Evolutionary conservation across 2,888 invertebrate species (phyloP), one percentile per base, ranked within the genome.

Genomic region (Amphipoea lucens): DNA sequence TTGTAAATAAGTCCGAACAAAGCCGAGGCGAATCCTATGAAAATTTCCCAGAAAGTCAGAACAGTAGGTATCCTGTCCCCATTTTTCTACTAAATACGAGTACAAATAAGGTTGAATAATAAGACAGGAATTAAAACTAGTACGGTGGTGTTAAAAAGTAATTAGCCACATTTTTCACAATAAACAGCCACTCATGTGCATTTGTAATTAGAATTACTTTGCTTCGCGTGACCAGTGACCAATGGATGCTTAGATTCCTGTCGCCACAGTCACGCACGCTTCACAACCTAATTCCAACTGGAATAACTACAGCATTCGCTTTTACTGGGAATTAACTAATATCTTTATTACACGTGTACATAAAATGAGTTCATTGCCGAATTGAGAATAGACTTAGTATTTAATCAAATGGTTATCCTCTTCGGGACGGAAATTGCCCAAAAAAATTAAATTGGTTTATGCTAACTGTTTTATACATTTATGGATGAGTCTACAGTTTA

Each of bases 261-360:
- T 85, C 72, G 62, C 81, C 72, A 62, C 60, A 75, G 83, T 85
- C 87, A 85, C 88, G 88, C 87, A 87, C 74, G 54, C 20, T 51
- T 71, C 54, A 88, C 84, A 76, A 87, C 83, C 78, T 87, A 85
- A 88, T 85, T 87, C 72, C 78, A 57, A 77, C 48, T 67, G 68
- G 74, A 87, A 87, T 79, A 63, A 80, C 69, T 74, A 78, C 68
- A 78, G 69, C 57, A 20, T 42, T 29, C 66, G 60, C 63, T 82
- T 78, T 88, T 84, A 84, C 70, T 65, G 63, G 74, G 36, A 84
- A 81, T 84, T 78, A 62, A 72, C 42, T 81, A 66, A 86, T 69
- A 77, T 79, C 72, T 75, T 77, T 73, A 83, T 85, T 73, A 75
- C 76, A 86, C 36, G 62, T 78, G 68, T 82, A 70, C 42, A 54